These are phyloP conservation scores for Coelopa frigida DNA, from an alignment of 1,140 invertebrate species.

Conservation along the genomic window DNA sequence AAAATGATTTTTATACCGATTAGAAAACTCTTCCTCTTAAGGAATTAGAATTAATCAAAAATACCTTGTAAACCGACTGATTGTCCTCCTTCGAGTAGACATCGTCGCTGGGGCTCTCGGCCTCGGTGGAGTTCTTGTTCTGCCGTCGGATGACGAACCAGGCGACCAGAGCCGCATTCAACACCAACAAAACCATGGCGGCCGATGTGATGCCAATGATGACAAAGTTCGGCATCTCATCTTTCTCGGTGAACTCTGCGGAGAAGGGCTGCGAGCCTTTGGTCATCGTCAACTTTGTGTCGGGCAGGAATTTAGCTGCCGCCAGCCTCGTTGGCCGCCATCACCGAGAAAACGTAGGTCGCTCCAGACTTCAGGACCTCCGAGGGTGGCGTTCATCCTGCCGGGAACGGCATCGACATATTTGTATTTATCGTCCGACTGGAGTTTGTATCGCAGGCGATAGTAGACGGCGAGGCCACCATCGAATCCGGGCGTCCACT, in stretches of 20 bases:
- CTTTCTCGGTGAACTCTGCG: slow-evolving; percentile 57
- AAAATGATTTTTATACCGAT: slow-evolving; percentile 14
- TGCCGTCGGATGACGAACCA: slow-evolving; percentile 66
- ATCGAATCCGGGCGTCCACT: slow-evolving; percentile 90
- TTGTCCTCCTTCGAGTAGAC: slow-evolving; percentile 73
- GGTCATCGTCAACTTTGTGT: slow-evolving; percentile 61
- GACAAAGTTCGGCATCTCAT: slow-evolving; percentile 65
- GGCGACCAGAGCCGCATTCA: slow-evolving; percentile 74
- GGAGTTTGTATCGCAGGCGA: slow-evolving; percentile 58
- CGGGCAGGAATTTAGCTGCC: slow-evolving; percentile 72
- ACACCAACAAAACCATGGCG: slow-evolving; percentile 64
- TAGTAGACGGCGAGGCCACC: slow-evolving; percentile 81
- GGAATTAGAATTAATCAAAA: neutral
- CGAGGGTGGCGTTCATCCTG: slow-evolving; percentile 57
- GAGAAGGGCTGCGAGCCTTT: slow-evolving; percentile 51
- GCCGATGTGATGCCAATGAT: slow-evolving; percentile 74
- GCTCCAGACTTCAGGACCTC: slow-evolving; percentile 69
- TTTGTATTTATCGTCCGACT: slow-evolving; percentile 52
- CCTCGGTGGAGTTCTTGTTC: slow-evolving; percentile 54
- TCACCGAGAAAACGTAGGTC: slow-evolving; percentile 79
- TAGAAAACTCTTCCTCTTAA: neutral
- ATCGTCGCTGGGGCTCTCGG: slow-evolving; percentile 64
- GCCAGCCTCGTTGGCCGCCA: slow-evolving; percentile 78
- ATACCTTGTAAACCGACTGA: slow-evolving; percentile 48
- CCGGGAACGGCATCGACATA: slow-evolving; percentile 74